phyloP scores from a whole-genome alignment of 2,113 vertebrate species.

The Trachemys scripta region DNA sequence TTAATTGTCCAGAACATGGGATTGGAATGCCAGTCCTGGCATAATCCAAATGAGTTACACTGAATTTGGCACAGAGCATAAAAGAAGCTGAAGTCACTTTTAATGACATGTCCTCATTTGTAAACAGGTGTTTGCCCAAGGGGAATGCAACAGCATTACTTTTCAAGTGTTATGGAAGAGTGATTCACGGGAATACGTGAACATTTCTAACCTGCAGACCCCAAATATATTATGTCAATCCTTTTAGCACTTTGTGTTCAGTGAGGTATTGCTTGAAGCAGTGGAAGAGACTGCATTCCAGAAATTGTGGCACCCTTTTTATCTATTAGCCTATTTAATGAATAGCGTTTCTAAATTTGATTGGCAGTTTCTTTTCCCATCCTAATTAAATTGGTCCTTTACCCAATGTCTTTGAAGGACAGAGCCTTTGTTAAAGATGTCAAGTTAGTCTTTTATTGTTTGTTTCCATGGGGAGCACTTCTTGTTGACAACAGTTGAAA shows the following conservation, averaged over 20 bases:
- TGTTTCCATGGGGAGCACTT: constrained; percentile 41
- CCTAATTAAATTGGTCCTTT: constrained; percentile 80
- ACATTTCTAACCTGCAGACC: constrained; percentile 59
- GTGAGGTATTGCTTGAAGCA: constrained; percentile 62
- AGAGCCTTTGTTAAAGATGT: constrained; percentile 75
- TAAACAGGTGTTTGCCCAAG: constrained; percentile 84
- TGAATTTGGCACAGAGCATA: constrained; percentile 66
- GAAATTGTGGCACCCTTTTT: constrained; percentile 57
- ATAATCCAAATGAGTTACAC: constrained; percentile 52
- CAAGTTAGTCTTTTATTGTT: constrained; percentile 63
- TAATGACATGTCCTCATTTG: constrained; percentile 68
- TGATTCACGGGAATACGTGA: constrained; percentile 63
- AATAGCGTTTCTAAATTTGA: constrained; percentile 73
- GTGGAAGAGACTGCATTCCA: constrained; percentile 68
- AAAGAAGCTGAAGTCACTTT: constrained; percentile 70
- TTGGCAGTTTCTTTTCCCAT: constrained; percentile 71
- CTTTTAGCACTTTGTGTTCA: constrained; percentile 66
- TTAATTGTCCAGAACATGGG: constrained; percentile 72
- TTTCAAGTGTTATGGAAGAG: constrained; percentile 65
- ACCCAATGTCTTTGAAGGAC: constrained; percentile 65
- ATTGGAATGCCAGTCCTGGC: constrained; percentile 75
- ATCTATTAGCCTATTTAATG: constrained; percentile 69
- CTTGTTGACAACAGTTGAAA: constrained; percentile 51
- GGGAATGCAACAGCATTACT: constrained; percentile 64
- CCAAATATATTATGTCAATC: constrained; percentile 58